Percentiles rank a stretch among this genome's conserved stretches.
Evolutionary conservation across 1,140 invertebrate species (phyloP).

Genomic region (Zaprionus vittiger): DNA sequence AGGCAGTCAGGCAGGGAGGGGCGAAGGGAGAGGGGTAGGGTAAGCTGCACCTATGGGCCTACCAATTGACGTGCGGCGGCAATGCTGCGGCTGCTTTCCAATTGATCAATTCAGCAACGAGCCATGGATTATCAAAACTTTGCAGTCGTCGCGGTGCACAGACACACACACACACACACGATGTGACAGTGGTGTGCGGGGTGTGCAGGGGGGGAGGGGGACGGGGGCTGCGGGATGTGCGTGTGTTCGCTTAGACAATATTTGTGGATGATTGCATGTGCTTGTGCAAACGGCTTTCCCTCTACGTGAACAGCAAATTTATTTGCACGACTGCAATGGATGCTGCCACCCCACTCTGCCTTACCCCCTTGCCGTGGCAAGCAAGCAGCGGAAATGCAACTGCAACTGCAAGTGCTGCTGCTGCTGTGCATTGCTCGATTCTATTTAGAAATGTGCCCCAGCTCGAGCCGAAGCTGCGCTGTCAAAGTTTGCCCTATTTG

Average conservation of each 20-base stretch:
- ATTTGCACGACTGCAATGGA: conserved; percentile 78
- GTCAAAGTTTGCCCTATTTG: conserved; percentile 46
- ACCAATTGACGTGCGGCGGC: conserved; percentile 47
- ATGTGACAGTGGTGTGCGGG: neutral
- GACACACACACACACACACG: neutral
- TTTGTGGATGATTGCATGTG: conserved; percentile 78
- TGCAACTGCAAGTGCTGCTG: neutral
- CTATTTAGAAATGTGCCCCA: conserved; percentile 49
- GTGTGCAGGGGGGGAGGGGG: neutral
- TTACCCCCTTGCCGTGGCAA: neutral
- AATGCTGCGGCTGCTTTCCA: conserved; percentile 48
- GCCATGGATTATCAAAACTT: conserved; percentile 50
- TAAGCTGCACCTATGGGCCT: conserved; percentile 19
- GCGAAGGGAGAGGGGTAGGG: neutral
- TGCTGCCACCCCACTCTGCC: conserved; percentile 28
- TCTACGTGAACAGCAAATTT: conserved; percentile 80
- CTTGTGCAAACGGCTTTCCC: conserved; percentile 78
- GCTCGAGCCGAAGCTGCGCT: conserved; percentile 31
- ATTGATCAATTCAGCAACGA: conserved; percentile 58
- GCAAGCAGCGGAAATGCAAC: neutral
- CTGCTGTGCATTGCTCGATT: conserved; percentile 15
- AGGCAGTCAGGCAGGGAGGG: neutral
- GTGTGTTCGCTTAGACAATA: conserved; percentile 66
- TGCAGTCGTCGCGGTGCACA: conserved; percentile 11
- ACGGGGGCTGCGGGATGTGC: neutral